Evolutionary conservation across 1,140 invertebrate genomes (phyloP).

Genomic region (honey bee (Apis mellifera)): DNA sequence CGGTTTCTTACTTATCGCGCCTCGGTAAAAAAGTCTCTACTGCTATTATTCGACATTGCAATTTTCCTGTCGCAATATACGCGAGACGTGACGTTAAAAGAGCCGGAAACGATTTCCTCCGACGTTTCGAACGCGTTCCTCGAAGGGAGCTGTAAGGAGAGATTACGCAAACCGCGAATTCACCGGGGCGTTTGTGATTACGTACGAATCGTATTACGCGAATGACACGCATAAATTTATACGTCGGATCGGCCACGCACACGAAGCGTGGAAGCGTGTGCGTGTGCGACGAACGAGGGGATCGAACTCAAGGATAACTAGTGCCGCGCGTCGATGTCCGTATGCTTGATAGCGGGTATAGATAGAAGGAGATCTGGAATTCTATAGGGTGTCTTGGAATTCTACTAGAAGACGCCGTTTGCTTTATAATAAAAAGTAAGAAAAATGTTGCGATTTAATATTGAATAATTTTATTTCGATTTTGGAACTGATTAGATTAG

Average conservation of each 20-base stretch:
- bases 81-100: background rate
- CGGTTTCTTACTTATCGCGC: no score
- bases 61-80: background rate
- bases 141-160: background rate
- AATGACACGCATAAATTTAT: conserved; percentile 29
- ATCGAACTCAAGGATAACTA: conserved; percentile 79
- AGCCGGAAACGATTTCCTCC: background rate
- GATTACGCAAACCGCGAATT: conserved; percentile 11
- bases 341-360: conserved; percentile 10
- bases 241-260: background rate
- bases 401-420: no score
- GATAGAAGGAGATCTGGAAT: conserved; percentile 36
- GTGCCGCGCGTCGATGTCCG: conserved; percentile 51
- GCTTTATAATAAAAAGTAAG: no score
- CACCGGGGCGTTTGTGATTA: conserved; percentile 29
- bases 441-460: no score
- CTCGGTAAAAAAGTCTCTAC: no score
- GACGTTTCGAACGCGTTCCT: background rate
- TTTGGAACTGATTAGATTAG: no score
- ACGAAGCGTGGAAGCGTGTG: background rate
- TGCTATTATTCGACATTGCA: background rate
- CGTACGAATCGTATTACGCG: conserved; percentile 37
- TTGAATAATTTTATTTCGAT: no score
- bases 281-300: conserved; percentile 51
- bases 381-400: conserved; percentile 24